These are phyloP conservation scores for Trachelus stipa DNA, from an alignment of 2,888 invertebrate genomes.

Conservation along the genomic window DNA sequence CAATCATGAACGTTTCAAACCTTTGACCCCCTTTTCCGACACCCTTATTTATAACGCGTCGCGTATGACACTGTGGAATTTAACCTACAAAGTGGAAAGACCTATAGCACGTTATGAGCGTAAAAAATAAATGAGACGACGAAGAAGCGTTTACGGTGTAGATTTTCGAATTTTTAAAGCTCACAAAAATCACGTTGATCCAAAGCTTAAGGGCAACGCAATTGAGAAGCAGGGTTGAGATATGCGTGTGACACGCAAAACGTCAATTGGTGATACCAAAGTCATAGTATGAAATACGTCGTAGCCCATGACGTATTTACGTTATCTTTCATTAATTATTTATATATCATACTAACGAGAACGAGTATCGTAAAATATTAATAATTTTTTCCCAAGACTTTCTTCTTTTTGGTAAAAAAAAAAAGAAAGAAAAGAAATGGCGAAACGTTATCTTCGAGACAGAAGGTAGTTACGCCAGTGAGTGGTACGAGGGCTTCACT, in stretches of 20 bases:
- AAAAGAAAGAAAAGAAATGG: background rate
- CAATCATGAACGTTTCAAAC: background rate
- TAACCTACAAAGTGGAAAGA: background rate
- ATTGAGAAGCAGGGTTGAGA: background rate
- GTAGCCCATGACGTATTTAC: background rate
- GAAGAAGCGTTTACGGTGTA: background rate
- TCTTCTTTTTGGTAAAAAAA: background rate
- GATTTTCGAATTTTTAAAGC: background rate
- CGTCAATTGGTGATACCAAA: background rate
- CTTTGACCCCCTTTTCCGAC: background rate
- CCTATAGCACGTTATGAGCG: too few species aligned
- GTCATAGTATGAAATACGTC: background rate
- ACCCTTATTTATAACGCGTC: background rate
- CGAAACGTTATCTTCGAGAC: background rate
- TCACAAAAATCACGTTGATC: background rate
- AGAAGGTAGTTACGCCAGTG: background rate
- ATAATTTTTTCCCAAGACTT: background rate
- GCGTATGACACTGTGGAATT: background rate
- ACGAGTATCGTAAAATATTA: too few species aligned
- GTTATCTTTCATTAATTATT: background rate
- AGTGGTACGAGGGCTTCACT: background rate
- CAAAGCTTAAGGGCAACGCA: background rate
- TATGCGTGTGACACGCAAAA: background rate
- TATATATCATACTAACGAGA: background rate
- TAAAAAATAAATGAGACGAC: background rate